Base-by-base conservation (phyloP, 2,113 vertebrate species). In the Bufo gargarizans region DNA sequence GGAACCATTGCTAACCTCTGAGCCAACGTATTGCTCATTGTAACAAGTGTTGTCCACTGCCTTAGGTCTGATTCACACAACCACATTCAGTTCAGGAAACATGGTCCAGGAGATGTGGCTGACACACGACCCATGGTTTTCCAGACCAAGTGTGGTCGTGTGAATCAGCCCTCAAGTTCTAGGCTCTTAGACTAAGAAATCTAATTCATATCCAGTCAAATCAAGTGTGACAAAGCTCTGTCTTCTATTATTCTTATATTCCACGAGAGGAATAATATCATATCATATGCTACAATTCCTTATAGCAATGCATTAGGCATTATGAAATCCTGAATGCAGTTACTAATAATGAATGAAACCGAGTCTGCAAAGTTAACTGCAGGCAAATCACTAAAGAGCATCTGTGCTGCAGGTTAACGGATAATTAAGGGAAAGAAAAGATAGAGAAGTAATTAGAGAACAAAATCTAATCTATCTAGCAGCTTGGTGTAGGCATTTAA, bases 381-480 rank as follows among this genome's bases (percentile, higher is more conserved):
- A 77, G 33, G 81, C 49, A 89, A 63, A 84, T 78, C 72, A 67
- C 69, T 84, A 84, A 89, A 84, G 72, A 78, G 82, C 82, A 89
- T 84, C 87, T 89, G 87, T 83, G 59, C 87, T 78, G 81, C 82
- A 84, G 87, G 87, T 89, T 89, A 84, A 89, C 58, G 20, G 59
- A 84, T 89, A 89, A 89, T 89, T 84, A 89, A 89, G 77, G 59
- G 80, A 69, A 63, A 63, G 61, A 53, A 88, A 84, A 89, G 47
- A 77, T 58, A 43, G 87, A 77, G 71, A 88, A 83, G 87, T 83
- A 84, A 89, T 89, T 89, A 78, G 82, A 58, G 84, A 72, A 74
- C 72, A 82, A 89, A 89, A 89, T 89, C 82, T 84, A 89, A 89
- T 89, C 72, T 89, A 49, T 89, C 72, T 82, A 84, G 58, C 87